These are phyloP conservation scores for Parthenolecanium corni DNA, from an alignment of 2,888 invertebrate genomes.

Conservation along the genomic window DNA sequence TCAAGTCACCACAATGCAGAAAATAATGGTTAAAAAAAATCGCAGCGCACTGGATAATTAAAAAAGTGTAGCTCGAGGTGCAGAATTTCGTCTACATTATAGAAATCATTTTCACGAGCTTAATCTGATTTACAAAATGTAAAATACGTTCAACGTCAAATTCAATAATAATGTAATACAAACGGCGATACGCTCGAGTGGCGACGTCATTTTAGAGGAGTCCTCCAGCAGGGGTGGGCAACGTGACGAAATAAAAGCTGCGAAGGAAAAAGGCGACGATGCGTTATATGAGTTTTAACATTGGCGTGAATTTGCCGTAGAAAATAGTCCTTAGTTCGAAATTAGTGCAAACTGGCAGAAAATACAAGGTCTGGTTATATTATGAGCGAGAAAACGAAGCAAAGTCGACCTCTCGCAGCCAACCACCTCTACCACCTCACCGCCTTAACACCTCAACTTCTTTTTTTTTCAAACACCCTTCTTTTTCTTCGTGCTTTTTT, in stretches of 20 bases:
- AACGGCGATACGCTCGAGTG: not conserved
- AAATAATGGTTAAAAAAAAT: too few relatives aligned
- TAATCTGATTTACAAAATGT: slow-evolving; percentile 12
- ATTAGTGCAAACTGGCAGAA: slow-evolving; percentile 29
- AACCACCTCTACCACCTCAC: not conserved
- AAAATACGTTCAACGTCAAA: slow-evolving; percentile 9
- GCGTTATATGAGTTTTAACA: slow-evolving; percentile 27
- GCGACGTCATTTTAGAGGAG: not conserved
- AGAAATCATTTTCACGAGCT: not conserved
- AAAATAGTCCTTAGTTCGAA: slow-evolving; percentile 27
- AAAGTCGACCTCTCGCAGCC: slow-evolving; percentile 8
- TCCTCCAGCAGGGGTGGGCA: not conserved
- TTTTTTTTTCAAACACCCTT: too few relatives aligned
- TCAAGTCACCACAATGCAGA: too few relatives aligned
- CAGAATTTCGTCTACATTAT: too few relatives aligned
- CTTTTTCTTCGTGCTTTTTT: not conserved
- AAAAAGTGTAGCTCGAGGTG: too few relatives aligned
- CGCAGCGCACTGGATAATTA: too few relatives aligned
- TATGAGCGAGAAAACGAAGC: not conserved
- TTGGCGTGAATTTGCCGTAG: slow-evolving; percentile 12
- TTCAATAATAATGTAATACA: slow-evolving; percentile 23
- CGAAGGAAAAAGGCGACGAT: slow-evolving; percentile 14
- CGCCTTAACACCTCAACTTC: too few relatives aligned
- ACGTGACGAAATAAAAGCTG: not conserved
- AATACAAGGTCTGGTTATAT: slow-evolving; percentile 15